A percentile compares a stretch with the other conserved stretches of the same genome.
Conservation (phyloP, 2,888 invertebrate species). For the Dorcus parallelipipedus region DNA sequence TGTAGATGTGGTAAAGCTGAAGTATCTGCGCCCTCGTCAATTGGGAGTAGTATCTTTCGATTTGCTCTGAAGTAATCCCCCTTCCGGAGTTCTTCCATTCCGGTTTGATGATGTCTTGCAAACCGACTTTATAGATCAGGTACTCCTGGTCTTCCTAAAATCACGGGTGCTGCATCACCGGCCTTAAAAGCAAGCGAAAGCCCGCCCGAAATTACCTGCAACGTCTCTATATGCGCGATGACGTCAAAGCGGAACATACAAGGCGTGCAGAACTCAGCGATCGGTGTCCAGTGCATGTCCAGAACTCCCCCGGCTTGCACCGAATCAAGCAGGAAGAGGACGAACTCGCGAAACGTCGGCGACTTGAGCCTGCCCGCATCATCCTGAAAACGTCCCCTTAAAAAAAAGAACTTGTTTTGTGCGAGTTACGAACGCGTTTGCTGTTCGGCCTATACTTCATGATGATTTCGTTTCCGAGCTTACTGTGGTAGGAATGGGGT, state of each 20-base stretch:
- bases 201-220: constrained; percentile 55
- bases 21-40: constrained; percentile 70
- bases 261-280: constrained; percentile 79
- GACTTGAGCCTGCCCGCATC: constrained; percentile 48
- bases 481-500: constrained; percentile 78
- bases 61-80: constrained; percentile 68
- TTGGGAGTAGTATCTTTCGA: constrained; percentile 73
- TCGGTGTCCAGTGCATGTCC: constrained; percentile 89
- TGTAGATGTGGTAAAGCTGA: constrained; percentile 76
- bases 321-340: constrained; percentile 72
- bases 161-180: background rate
- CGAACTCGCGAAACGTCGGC: constrained; percentile 80
- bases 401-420: too few species aligned
- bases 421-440: background rate
- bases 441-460: constrained; percentile 59
- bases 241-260: constrained; percentile 80
- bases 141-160: constrained; percentile 77
- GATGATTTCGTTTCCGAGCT: constrained; percentile 74
- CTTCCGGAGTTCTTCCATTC: constrained; percentile 82
- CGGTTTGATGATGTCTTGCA: constrained; percentile 73
- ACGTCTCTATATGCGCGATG: constrained; percentile 78
- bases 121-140: constrained; percentile 71
- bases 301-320: constrained; percentile 60
- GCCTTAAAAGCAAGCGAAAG: background rate
- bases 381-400: too few species aligned